Evolutionary conservation across 2,797 vertebrate genomes (phyloP), one percentile per base, ranked within the genome.

Genomic region (Semaprochilodus insignis): DNA sequence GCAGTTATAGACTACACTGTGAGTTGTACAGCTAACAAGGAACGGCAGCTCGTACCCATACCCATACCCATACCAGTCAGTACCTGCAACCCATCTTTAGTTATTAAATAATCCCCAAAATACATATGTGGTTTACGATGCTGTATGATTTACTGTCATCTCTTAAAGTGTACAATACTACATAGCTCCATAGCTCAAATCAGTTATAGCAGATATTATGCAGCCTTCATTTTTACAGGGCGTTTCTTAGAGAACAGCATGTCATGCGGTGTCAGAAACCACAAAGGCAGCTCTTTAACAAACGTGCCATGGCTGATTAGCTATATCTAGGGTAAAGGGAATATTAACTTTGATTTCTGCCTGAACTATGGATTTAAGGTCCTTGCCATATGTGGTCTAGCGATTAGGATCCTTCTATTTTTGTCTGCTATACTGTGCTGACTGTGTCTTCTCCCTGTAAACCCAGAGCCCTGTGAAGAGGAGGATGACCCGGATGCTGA

Each of bases 401-500:
- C 4, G 2, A 21, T 59, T 19, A 36, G 23, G 17, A 17, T 1
- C 40, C 10, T n/a, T 69, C 66, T 69, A 10, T 17, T 44, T 6
- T 71, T 60, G 8, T 55, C 59, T 21, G 3, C 48, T 23, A 19
- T 10, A 66, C 7, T 25, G 70, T 78, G 36, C 87, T n/a, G 62
- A 78, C 81, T 87, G 27, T 81, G 67, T 52, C 1, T 86, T 36
- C 81, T 60, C 80, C 89, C 63, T 93, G 48, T 81, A 84, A 77
- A 88, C 86, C 34, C 93, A 99, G 97, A 94, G 81, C 93, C 92
- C 0, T 95, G 93, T 88, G 96, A 85, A 51, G 95, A 96, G 84
- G 96, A 96, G 23, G 93, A 95, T 6, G 93, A 95, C 59, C 93
- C 93, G 80, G 96, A 97, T 23, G 96, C 96, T 3, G 97, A 97